Base-by-base conservation (phyloP, 1,140 invertebrate species). In the Dysdera silvatica region DNA sequence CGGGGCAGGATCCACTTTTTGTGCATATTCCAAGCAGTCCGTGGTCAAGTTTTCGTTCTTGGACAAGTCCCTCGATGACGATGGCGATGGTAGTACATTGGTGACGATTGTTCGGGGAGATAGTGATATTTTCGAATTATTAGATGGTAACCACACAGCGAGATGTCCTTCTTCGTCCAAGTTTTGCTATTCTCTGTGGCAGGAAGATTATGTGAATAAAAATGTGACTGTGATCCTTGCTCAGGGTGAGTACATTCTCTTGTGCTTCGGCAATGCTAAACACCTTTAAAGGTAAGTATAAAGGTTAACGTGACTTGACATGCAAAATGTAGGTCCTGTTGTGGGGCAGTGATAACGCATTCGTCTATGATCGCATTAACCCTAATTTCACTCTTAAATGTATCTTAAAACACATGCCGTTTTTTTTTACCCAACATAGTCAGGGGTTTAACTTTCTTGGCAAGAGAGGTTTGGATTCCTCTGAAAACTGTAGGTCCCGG, bases 121-220 rank as follows among this genome's bases (percentile, higher is more conserved):
- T n/a, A n/a, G n/a, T n/a, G n/a, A n/a, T n/a, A n/a, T n/a, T n/a
- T 51, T 51, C 6, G 62, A 64, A 37, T 29, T 65, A 31, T 14
- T 56, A 28, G 51, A 65, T 35, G 67, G 67, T 23, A 70, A 70
- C 28, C 61, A 58, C 16, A 71, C 71, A 18, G 61, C 70, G n/a
- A 62, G 58, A 43, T 72, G 71, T 52, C 29, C 47, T 5, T 24
- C 45, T 3, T 23, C 32, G 24, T 67, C 69, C 2, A 61, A 62
- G 24, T 65, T 61, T 28, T 72, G 71, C 41, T 72, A 69, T 43
- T 66, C 70, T 4, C 55, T 72, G 10, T 72, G 70, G 70, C 40
- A 51, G 24, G 64, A 67, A 56, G 67, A 67, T 48, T 41, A 53
- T 3, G 12, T 35, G 16, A 70, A 68, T 35, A 65, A 57, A 35